Base-by-base conservation (phyloP, 2,888 invertebrate genomes). In the Pherbina coryleti region DNA sequence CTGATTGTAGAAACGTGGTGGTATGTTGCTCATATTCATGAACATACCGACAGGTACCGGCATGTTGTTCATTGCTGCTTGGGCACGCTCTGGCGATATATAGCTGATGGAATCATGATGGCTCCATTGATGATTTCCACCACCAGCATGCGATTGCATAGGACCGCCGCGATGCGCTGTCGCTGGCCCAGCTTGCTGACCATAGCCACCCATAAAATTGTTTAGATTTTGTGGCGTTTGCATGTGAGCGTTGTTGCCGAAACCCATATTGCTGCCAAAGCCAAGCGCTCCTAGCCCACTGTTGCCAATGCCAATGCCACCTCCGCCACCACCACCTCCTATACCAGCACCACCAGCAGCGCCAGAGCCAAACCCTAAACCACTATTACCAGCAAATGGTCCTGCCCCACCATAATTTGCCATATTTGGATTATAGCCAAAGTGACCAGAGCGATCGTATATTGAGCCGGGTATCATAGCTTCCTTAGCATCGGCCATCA, bases 401-500 rank as follows among this genome's bases (percentile, higher is more conserved):
- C 80, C 80, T 64, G 82, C 83, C 11, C 79, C 62, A 34, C 57
- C 79, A 67, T 70, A 81, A 64, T 81, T 81, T 7, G 80, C 76
- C 0, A 81, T 44, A 86, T 85, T 82, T 1, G 71, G 60, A 0
- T 80, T 77, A 84, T 84, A 86, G 7, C 84, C 84, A 14, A 82
- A 85, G 66, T 83, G 89, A 8, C 90, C 90, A 4, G 94, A 94
- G 78, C 97, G 93, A 89, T 97, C 97, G 90, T 98, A 98, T 49
- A 97, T 93, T 19, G 97, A 97, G 31, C 98, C 98, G 0, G 98
- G 97, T 75, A 97, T 95, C 90, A 98, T 92, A 5, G 97, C 97
- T 90, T 98, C 98, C 82, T 98, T 93, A 19, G 98, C 98, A 90
- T 98, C 98, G 90, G 97, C 98, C 94, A 98, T 97, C 37, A 97